phyloP scores from a whole-genome alignment of 2,888 invertebrate species.

The Cartodere bifasciata region DNA sequence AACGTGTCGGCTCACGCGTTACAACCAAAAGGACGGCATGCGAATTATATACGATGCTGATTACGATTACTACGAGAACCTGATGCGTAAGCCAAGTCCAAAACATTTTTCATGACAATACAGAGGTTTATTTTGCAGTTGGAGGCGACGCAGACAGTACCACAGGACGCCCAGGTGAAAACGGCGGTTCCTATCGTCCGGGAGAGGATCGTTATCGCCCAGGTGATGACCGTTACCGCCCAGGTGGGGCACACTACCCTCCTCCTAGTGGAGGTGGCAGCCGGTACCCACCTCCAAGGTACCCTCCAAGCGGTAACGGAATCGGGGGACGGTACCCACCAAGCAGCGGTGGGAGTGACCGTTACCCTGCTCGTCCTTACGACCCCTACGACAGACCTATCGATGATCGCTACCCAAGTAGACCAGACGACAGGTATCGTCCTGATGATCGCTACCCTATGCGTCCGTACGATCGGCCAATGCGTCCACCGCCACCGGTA shows the following conservation, averaged over 20 bases:
- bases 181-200: conserved; percentile 12
- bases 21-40: conserved; percentile 79
- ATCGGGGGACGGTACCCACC: conserved; percentile 11
- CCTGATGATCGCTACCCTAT: conserved; percentile 4
- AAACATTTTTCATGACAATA: conserved; percentile 4
- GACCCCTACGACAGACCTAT: conserved; percentile 8
- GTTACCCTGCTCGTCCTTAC: too few species aligned
- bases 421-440: too few species aligned
- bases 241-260: not conserved
- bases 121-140: conserved; percentile 15
- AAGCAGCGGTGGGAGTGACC: conserved; percentile 9
- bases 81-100: conserved; percentile 77
- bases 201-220: conserved; percentile 17
- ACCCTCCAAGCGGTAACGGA: conserved; percentile 17
- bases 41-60: conserved; percentile 81
- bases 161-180: conserved; percentile 19
- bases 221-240: conserved; percentile 10
- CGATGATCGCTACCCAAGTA: conserved; percentile 2
- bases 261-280: conserved; percentile 9
- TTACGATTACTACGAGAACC: conserved; percentile 86
- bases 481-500: too few species aligned
- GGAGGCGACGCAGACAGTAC: conserved; percentile 22
- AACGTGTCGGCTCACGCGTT: conserved; percentile 72
- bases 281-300: conserved; percentile 14
- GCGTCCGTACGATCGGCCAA: too few species aligned